Percentiles rank a stretch among this genome's conserved stretches.
Conservation (phyloP, 2,888 invertebrate genomes). For the Chloromyia formosa region DNA sequence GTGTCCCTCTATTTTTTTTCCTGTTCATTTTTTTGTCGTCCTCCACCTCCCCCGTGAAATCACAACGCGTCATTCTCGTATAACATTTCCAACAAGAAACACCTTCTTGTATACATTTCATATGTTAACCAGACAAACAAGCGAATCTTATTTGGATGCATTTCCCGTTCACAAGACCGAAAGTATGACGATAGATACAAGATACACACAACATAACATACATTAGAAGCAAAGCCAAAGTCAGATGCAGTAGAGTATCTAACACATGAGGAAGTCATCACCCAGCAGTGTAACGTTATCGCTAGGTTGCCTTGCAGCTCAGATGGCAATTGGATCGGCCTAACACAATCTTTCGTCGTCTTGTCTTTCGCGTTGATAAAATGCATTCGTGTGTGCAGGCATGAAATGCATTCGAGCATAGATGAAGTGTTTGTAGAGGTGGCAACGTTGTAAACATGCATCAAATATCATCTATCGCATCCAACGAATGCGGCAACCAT, state of each 20-base stretch:
- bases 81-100: too few relatives aligned
- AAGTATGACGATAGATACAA: not conserved
- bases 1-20: too few relatives aligned
- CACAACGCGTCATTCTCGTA: too few relatives aligned
- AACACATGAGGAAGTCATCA: slow-evolving; percentile 34
- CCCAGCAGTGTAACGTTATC: slow-evolving; percentile 14
- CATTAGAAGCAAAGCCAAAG: not conserved
- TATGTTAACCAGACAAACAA: slow-evolving; percentile 20
- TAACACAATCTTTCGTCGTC: slow-evolving; percentile 18
- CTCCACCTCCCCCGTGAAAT: too few relatives aligned
- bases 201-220: not conserved
- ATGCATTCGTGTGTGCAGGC: slow-evolving; percentile 26
- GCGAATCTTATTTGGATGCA: slow-evolving; percentile 23
- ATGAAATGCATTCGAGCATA: slow-evolving; percentile 6
- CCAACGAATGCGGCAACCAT: slow-evolving; percentile 4
- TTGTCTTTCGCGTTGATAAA: slow-evolving; percentile 20
- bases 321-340: not conserved
- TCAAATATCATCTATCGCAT: not conserved
- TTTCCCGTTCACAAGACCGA: slow-evolving; percentile 31
- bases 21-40: too few relatives aligned
- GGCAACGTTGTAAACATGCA: slow-evolving; percentile 12
- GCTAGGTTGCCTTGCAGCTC: not conserved
- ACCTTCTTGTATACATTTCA: not conserved
- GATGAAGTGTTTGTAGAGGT: not conserved
- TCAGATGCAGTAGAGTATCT: not conserved